These are phyloP conservation scores for Archips xylosteana DNA, from an alignment of 2,888 invertebrate genomes.

Conservation along the genomic window DNA sequence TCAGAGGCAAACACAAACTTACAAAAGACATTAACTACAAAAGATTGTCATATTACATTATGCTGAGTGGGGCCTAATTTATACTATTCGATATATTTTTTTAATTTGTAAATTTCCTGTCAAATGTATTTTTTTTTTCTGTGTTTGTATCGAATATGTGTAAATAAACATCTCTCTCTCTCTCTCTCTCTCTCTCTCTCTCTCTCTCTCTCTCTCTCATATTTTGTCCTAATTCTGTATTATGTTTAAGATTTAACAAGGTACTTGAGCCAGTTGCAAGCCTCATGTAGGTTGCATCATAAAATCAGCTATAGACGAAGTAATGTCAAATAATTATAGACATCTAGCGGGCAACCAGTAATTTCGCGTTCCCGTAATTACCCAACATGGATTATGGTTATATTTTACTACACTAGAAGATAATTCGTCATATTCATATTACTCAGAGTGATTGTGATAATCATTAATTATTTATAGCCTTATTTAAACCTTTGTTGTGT, in stretches of 20 bases:
- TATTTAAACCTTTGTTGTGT: no score
- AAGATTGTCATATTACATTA: no score
- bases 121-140: no score
- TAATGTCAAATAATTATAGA: constrained; percentile 41
- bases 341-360: constrained; percentile 22
- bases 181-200: no score
- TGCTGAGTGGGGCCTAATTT: no score
- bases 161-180: no score
- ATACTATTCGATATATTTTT: no score
- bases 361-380: constrained; percentile 30
- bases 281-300: constrained; percentile 24
- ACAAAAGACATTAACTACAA: no score
- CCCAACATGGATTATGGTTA: constrained; percentile 33
- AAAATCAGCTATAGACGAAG: constrained; percentile 28
- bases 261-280: constrained; percentile 5
- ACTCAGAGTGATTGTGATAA: constrained; percentile 10
- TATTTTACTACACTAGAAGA: constrained; percentile 29
- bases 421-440: constrained; percentile 27
- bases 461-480: no score
- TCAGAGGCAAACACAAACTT: background rate
- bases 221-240: background rate
- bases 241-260: constrained; percentile 7
- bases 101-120: no score
- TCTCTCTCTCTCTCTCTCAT: no score
- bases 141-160: no score